Evolutionary conservation across 1,140 invertebrate species (phyloP), one percentile per base, ranked within the genome.

Genomic region (Trypoxylus dichotomus): DNA sequence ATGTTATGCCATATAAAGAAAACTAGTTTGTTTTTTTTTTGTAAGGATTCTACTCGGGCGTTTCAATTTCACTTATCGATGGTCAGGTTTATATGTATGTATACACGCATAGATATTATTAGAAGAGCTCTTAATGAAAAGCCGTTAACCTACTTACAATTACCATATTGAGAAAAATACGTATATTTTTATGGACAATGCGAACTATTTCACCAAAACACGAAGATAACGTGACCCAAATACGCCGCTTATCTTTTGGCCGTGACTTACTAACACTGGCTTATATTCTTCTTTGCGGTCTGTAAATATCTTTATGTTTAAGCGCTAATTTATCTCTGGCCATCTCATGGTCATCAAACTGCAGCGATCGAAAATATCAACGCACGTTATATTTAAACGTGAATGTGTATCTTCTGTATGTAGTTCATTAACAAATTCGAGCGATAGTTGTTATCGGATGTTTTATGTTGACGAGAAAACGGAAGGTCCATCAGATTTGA

Each of bases 191-290:
- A 68, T 68, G 60, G 21, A 68, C 60, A 68, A 68, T 68, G 60
- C 60, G 60, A 68, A 68, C 60, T 77, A 71, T 73, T 77, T 54
- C 54, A 73, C 71, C 71, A 74, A 71, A 73, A 77, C 76, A 77
- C 41, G 71, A 13, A 73, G 71, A 77, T 77, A 73, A 77, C 71
- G 71, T 37, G 76, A 68, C 71, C 76, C 71, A 77, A 74, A 77
- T 77, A 74, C 24, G n/a, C 21, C 7, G 11, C 25, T 77, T 77
- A 77, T 77, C 76, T 11, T 42, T 71, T 77, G 76, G 41, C 76
- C 76, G 21, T 77, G 76, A 77, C 76, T 74, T 47, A 77, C 71
- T 77, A 43, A 77, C 76, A 77, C 42, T 77, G 42, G 60, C 71
- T 27, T 29, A 68, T 24, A 68, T 68, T 24, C 24, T 68, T 68